A percentile compares a stretch with the other conserved stretches of the same genome.
phyloP scores from a whole-genome alignment of 2,797 vertebrate genomes.

The Molossus alvarezi region DNA sequence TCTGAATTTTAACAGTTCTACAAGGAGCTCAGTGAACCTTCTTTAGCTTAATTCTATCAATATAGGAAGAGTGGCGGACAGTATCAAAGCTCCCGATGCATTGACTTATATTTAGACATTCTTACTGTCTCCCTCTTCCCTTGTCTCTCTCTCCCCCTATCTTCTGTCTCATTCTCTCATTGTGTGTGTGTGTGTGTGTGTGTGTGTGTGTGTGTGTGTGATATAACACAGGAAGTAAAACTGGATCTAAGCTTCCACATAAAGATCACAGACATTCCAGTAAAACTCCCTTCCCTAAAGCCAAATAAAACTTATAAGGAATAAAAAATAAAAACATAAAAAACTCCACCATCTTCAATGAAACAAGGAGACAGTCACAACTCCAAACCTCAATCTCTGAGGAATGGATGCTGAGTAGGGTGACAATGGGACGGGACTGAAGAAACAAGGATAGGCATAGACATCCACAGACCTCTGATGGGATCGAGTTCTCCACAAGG shows the following conservation, averaged over 20 bases:
- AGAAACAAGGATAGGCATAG: neutral
- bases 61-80: neutral
- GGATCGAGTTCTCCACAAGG: neutral
- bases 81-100: neutral
- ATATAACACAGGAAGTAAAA: slow-evolving; percentile 5
- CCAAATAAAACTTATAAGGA: neutral
- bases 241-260: neutral
- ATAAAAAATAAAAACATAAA: neutral
- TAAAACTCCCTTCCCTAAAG: neutral
- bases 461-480: neutral
- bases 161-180: neutral
- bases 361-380: neutral
- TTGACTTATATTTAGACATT: neutral
- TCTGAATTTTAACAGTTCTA: slow-evolving; percentile 45
- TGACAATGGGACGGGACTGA: neutral
- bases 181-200: neutral
- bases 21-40: neutral
- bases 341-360: neutral
- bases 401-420: neutral
- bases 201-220: neutral
- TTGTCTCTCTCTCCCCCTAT: neutral
- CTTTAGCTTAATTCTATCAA: neutral
- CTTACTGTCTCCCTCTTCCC: neutral
- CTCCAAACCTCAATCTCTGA: neutral
- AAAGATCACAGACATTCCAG: neutral